Evolutionary conservation across 2,888 invertebrate species (phyloP).

Genomic region (Trypoxylon attenuatum): DNA sequence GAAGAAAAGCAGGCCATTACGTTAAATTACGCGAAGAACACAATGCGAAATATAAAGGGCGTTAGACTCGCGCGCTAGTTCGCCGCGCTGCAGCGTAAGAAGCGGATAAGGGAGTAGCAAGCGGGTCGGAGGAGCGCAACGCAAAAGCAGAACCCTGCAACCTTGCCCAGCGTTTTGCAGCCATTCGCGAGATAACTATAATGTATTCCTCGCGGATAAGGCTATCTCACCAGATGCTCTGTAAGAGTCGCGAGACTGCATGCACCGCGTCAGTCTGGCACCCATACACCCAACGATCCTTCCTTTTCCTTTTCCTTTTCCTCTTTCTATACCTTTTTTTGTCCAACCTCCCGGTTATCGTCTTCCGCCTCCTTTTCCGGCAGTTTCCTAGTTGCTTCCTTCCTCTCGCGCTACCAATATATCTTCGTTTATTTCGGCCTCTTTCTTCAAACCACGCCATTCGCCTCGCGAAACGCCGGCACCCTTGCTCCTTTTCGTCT

Average conservation of each 20-base stretch:
- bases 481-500: conserved; percentile 13
- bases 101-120: not conserved
- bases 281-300: conserved; percentile 13
- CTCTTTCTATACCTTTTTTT: not conserved
- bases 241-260: conserved; percentile 36
- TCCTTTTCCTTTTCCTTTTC: conserved; percentile 2
- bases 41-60: conserved; percentile 39
- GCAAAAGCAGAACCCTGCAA: conserved; percentile 16
- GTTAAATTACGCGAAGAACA: conserved; percentile 52
- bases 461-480: conserved; percentile 18
- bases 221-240: conserved; percentile 47
- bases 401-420: conserved; percentile 1
- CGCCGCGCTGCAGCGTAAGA: conserved; percentile 26
- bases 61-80: no score
- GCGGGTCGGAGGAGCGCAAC: not conserved
- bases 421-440: conserved; percentile 6
- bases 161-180: conserved; percentile 24
- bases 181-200: conserved; percentile 57
- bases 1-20: conserved; percentile 44
- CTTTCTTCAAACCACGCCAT: not conserved
- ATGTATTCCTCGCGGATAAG: conserved; percentile 58
- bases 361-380: conserved; percentile 1
- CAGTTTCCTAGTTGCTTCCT: conserved; percentile 4
- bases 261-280: conserved; percentile 3
- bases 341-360: conserved; percentile 9